Evolutionary conservation across 2,113 vertebrate genomes (phyloP).

Genomic region (Vireo altiloquus): DNA sequence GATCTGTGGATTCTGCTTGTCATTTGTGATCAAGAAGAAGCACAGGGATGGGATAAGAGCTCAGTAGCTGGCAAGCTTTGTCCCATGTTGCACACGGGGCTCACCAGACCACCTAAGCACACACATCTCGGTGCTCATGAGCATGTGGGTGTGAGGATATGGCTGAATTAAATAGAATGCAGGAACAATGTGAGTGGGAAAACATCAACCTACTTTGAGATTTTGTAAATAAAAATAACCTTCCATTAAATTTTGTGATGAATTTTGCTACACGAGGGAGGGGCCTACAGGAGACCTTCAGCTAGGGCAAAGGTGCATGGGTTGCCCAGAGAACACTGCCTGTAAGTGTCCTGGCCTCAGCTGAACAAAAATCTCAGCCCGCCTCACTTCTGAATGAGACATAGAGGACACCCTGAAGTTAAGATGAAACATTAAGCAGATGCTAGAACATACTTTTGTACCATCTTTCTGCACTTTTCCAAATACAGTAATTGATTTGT

Average conservation of each 20-base stretch:
- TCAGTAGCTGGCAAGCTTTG: background rate
- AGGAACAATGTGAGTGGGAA: background rate
- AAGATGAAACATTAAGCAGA: background rate
- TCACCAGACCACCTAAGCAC: background rate
- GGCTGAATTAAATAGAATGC: background rate
- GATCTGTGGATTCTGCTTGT: background rate
- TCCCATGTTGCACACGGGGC: rapidly evolving
- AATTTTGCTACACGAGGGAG: background rate
- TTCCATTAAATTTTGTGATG: background rate
- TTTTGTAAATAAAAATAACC: background rate
- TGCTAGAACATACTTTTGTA: background rate
- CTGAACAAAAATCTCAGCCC: background rate
- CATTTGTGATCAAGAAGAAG: background rate
- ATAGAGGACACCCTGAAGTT: background rate
- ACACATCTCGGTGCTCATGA: background rate
- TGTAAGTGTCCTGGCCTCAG: background rate
- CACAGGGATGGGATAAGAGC: background rate
- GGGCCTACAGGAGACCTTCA: background rate
- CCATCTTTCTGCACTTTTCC: background rate
- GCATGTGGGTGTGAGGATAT: background rate
- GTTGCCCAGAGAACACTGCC: background rate
- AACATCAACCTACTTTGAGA: background rate
- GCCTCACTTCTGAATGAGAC: background rate
- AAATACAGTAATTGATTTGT: background rate
- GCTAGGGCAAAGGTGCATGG: background rate